Evolutionary conservation across 2,888 invertebrate species (phyloP), one percentile per base, ranked within the genome.

Genomic region (Archips crataeganus): DNA sequence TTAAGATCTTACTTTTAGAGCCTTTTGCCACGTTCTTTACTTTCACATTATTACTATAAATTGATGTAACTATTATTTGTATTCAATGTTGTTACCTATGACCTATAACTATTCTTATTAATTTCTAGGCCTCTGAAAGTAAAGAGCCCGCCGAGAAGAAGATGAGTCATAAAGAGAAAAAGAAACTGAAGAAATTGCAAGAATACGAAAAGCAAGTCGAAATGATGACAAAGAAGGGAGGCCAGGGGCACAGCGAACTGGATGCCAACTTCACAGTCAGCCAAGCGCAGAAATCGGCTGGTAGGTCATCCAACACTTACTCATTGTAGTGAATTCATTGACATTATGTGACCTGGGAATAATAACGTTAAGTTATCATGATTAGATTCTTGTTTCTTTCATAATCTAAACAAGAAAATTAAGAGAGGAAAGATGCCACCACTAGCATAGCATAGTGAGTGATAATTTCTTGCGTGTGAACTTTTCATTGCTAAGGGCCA

Each of bases 261-360:
- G 98, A 98, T 74, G 97, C 97, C 51, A 99, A 99, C 90, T 99
- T 99, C 87, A 98, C 99, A 3, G 98, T 99, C 76, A 99, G 99
- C 4, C 97, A 97, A 95, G 95, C 96, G 80, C 96, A 96, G 94
- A 97, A 97, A 88, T 95, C 96, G 77, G 96, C 96, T 34, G 96
- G 95, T 94, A 79, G 2, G 54, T 15, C 23, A 49, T 4, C 49
- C 4, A 1, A n/a, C n/a, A n/a, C 1, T 13, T 45, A 39, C 8
- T 39, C 6, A 4, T 6, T 39, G 5, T 39, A 6, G 39, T 39
- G 6, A 39, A 39, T 6, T 39, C 1, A 39, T 39, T 39, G 5
- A 39, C 5, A 36, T 3, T 36, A 36, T 36, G 36, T 36, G 36
- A 6, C 39, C 39, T 39, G 39, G 39, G 6, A 39, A 39, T 4